These are phyloP conservation scores for Spilarctia lutea DNA, from an alignment of 2,888 invertebrate species.

Conservation along the genomic window DNA sequence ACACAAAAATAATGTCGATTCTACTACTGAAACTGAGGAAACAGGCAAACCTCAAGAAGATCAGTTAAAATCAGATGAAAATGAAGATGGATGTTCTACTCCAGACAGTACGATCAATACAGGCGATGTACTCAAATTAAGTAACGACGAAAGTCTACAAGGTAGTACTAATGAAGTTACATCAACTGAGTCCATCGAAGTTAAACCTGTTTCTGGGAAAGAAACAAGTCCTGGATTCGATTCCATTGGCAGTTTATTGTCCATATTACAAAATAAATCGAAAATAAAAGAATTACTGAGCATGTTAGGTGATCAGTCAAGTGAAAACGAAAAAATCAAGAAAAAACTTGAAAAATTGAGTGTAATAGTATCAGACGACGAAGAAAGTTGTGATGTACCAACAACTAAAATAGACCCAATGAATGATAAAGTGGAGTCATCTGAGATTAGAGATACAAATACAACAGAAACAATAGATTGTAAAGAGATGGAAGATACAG, in stretches of 20 bases:
- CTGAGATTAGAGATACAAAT: neutral
- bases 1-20: conserved; percentile 45
- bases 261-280: conserved; percentile 79
- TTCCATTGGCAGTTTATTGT: conserved; percentile 71
- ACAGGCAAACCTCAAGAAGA: conserved; percentile 20
- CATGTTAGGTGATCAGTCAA: conserved; percentile 73
- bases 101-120: conserved; percentile 76
- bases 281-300: conserved; percentile 82
- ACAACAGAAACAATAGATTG: conserved; percentile 5
- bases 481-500: conserved; percentile 4
- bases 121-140: conserved; percentile 46
- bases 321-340: conserved; percentile 82
- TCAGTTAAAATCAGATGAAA: conserved; percentile 33
- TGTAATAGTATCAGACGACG: conserved; percentile 84
- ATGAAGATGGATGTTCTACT: conserved; percentile 52
- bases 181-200: conserved; percentile 60
- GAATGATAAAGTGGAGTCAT: neutral
- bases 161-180: conserved; percentile 73
- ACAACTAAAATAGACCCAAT: conserved; percentile 1
- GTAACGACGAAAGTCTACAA: conserved; percentile 53
- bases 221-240: conserved; percentile 54
- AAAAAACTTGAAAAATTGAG: conserved; percentile 87
- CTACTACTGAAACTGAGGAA: conserved; percentile 62
- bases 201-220: conserved; percentile 50
- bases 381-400: conserved; percentile 41